Evolutionary conservation across 2,797 vertebrate genomes (phyloP).

Genomic region (Mycteria americana): DNA sequence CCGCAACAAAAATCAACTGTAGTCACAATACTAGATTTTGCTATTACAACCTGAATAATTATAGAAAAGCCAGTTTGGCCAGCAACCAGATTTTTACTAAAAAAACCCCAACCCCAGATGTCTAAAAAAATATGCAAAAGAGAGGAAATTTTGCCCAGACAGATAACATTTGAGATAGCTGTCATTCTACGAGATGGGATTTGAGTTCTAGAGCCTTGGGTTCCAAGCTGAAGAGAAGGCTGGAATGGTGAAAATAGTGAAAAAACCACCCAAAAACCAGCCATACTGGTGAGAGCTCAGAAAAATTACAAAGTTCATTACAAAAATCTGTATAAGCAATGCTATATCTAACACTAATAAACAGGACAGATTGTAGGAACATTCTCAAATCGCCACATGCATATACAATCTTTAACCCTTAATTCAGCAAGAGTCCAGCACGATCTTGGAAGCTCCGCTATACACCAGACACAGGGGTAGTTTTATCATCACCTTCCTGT

Average conservation of each 20-base stretch:
- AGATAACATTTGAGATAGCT: neutral
- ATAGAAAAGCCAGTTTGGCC: neutral
- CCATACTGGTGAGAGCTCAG: neutral
- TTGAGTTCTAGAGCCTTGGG: neutral
- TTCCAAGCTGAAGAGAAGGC: constrained; percentile 17
- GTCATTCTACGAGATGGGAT: neutral
- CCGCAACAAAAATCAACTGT: neutral
- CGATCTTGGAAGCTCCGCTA: neutral
- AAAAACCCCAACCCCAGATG: neutral
- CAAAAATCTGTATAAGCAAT: neutral
- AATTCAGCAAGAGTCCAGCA: neutral
- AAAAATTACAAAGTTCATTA: neutral
- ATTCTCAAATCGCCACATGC: neutral
- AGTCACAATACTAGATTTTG: neutral
- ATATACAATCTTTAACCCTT: neutral
- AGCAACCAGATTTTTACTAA: neutral
- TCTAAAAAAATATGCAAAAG: neutral
- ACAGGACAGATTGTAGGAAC: neutral
- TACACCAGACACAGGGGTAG: neutral
- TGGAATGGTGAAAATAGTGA: neutral
- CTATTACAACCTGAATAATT: neutral
- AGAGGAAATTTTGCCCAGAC: neutral
- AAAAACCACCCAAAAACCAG: neutral
- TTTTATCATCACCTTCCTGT: neutral
- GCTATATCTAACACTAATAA: neutral